Evolutionary conservation across 2,888 invertebrate genomes (phyloP), one percentile per base, ranked within the genome.

Genomic region (Rhingia campestris): DNA sequence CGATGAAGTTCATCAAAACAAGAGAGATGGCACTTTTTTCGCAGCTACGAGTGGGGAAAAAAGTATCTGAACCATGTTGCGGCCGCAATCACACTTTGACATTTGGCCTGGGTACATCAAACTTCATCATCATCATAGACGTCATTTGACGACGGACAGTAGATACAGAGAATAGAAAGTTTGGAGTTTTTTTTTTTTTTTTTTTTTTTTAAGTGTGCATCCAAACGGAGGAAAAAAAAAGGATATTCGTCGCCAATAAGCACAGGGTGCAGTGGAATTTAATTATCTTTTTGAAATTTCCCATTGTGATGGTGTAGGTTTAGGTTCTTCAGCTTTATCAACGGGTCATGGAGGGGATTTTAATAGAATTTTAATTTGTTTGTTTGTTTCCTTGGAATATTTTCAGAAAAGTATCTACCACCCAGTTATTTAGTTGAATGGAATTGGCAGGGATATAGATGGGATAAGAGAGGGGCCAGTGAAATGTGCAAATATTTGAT

Each of bases 1-100:
- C 10, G 32, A 43, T 66, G 14, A 41, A 3, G 2, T 9, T 4
- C 14, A 32, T 0, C 5, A 4, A 14, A 4, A 22, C 33, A 49
- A 77, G n/a, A 67, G 43, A 63, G 63, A 67, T 7, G 22, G 59
- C 56, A 63, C 1, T 35, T 9, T n/a, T 22, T 49, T 49, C 30
- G 30, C 9, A 9, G 22, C 9, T 37, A 47, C 33, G 69, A 67
- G 64, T 54, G 74, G 82, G 80, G 73, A 64, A 84, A 80, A 70
- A 70, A 59, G 80, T 35, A 84, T 75, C 80, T 64, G 59, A 75
- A 61, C 74, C 45, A 84, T 84, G 80, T 80, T 80, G 84, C 69
- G 59, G 69, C 64, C 70, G 61, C 84, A 84, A 79, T 80, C 63
- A 69, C 64, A 74, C 49, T 82, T 84, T 84, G 75, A 61, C 80